Conservation (phyloP, 37 sponge, comb jelly and placozoan species). For the Chondrilla cf. caribensis region DNA sequence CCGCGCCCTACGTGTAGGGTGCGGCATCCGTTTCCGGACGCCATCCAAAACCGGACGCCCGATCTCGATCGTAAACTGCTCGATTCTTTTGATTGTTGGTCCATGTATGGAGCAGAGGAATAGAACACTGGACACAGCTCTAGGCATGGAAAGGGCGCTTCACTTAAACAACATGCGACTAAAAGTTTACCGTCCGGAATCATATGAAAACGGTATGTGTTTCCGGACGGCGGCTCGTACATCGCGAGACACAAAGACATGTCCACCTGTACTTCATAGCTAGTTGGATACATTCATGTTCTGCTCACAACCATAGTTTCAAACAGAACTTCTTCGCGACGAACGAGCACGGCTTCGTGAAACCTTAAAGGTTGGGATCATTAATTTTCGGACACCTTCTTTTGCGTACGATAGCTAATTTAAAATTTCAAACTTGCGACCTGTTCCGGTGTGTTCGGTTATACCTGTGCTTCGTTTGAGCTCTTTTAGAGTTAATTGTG, state of each 20-base stretch:
- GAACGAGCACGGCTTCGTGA: constrained; percentile 14
- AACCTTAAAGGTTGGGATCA: constrained; percentile 14
- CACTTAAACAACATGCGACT: neutral
- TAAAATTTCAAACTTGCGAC: constrained; percentile 15
- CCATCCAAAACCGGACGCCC: constrained; percentile 15
- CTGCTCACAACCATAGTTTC: constrained; percentile 15
- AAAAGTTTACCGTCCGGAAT: constrained; percentile 1
- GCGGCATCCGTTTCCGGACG: constrained; percentile 23
- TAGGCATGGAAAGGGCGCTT: neutral
- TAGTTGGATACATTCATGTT: constrained; percentile 6
- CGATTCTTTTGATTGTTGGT: constrained; percentile 16
- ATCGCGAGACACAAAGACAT: constrained; percentile 3
- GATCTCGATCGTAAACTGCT: neutral
- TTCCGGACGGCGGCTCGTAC: constrained; percentile 15
- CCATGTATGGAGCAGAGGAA: constrained; percentile 22
- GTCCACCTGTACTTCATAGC: neutral
- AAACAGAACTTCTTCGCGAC: neutral
- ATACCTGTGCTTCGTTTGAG: constrained; percentile 10
- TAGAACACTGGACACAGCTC: constrained; percentile 17
- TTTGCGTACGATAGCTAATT: neutral
- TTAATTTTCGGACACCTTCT: neutral
- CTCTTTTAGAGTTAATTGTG: neutral
- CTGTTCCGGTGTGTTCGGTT: constrained; percentile 13
- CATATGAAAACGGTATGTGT: constrained; percentile 18
- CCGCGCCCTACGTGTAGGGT: neutral